Percentiles rank a stretch among this genome's conserved stretches.
These are phyloP conservation scores for Clepsis dumicolana DNA, from an alignment of 2,888 invertebrate species.

Conservation along the genomic window DNA sequence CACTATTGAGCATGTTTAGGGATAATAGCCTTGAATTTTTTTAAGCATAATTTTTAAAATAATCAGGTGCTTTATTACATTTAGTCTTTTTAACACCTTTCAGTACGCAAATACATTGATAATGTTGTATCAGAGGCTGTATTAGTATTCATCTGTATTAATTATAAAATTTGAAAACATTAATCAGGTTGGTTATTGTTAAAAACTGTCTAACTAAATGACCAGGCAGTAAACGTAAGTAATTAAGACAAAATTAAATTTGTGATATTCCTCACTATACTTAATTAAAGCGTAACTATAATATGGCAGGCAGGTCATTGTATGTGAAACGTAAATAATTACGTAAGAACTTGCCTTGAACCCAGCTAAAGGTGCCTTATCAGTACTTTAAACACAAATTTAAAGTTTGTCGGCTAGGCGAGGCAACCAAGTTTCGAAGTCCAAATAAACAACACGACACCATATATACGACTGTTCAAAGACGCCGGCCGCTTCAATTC, in stretches of 20 bases:
- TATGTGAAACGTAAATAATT: slow-evolving; percentile 45
- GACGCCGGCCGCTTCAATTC: background rate
- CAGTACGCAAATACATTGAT: background rate
- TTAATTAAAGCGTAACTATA: background rate
- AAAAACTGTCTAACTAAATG: background rate
- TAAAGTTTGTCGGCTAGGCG: slow-evolving; percentile 32
- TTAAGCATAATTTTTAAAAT: background rate
- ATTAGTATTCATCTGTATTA: slow-evolving; percentile 19
- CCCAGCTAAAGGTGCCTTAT: slow-evolving; percentile 51
- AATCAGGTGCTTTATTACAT: background rate
- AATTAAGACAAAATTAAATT: slow-evolving; percentile 1
- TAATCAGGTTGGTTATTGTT: background rate
- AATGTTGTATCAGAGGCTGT: slow-evolving; percentile 7
- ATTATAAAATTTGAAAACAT: background rate
- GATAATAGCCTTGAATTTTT: no score
- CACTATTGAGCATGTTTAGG: no score
- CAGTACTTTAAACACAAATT: slow-evolving; percentile 39
- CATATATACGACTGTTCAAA: background rate
- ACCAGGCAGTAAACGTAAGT: background rate
- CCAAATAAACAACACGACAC: slow-evolving; percentile 19
- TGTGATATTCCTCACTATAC: background rate
- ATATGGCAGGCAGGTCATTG: background rate
- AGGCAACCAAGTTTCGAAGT: slow-evolving; percentile 27
- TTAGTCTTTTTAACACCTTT: background rate
- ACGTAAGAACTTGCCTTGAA: slow-evolving; percentile 62